A percentile compares a stretch with the other conserved stretches of the same genome.
Evolutionary conservation across 2,113 vertebrate species (phyloP).

Genomic region (Neopipo cinnamomea): DNA sequence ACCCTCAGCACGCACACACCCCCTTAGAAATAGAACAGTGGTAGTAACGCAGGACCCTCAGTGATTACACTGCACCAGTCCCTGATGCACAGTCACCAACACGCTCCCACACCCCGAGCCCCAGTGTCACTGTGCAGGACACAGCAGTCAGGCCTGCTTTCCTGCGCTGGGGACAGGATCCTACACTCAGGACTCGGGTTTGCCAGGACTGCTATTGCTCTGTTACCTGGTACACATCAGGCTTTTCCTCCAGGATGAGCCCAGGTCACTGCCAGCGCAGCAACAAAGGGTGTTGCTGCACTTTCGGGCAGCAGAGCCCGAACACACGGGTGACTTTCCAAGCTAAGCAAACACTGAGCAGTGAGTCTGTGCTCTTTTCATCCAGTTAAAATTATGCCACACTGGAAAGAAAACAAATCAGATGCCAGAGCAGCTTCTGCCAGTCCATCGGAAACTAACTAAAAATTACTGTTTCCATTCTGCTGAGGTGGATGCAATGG

Average conservation of each 20-base stretch:
- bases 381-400: not conserved
- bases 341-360: not conserved
- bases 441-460: not conserved
- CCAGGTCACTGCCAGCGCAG: not conserved
- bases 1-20: not conserved
- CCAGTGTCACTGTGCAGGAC: accelerated
- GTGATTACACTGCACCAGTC: too few species aligned
- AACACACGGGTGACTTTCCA: not conserved
- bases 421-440: not conserved
- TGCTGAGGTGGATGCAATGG: not conserved
- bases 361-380: not conserved
- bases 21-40: not conserved
- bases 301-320: not conserved
- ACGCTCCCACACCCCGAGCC: accelerated
- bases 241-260: not conserved
- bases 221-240: not conserved
- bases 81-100: too few species aligned
- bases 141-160: not conserved
- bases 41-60: accelerated
- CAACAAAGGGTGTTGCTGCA: not conserved
- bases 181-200: not conserved
- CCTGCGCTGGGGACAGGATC: not conserved
- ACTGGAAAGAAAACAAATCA: not conserved
- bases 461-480: not conserved
- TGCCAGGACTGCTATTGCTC: not conserved